Evolutionary conservation across 2,888 invertebrate species (phyloP).

Genomic region (Ceramica pisi): DNA sequence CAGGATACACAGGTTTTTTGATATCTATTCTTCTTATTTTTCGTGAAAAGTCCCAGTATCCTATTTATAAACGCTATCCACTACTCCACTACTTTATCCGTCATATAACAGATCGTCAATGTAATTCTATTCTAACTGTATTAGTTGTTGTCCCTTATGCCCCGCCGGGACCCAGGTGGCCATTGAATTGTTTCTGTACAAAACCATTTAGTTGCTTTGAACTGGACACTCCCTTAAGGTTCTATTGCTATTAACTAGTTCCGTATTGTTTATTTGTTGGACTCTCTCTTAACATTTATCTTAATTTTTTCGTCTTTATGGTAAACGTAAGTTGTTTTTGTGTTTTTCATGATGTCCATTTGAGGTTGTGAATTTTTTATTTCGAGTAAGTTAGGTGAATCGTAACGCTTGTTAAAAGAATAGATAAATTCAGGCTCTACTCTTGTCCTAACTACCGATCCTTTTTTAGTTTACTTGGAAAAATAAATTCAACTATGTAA

Average conservation of each 20-base stretch:
- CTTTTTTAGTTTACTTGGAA: slow-evolving; percentile 6
- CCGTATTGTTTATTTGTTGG: slow-evolving; percentile 68
- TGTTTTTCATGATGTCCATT: slow-evolving; percentile 46
- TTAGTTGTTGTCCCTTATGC: slow-evolving; percentile 67
- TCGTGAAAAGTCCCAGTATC: background rate
- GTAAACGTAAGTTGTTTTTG: slow-evolving; percentile 33
- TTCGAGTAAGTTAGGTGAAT: background rate
- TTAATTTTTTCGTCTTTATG: slow-evolving; percentile 54
- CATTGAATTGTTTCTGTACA: slow-evolving; percentile 75
- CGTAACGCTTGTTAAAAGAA: background rate
- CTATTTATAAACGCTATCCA: slow-evolving; percentile 17
- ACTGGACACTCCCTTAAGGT: slow-evolving; percentile 75
- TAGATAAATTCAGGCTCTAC: background rate
- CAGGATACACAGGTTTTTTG: background rate
- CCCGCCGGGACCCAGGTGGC: slow-evolving; percentile 79
- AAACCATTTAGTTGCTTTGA: slow-evolving; percentile 78
- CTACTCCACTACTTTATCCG: slow-evolving; percentile 23
- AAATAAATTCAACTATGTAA: slow-evolving; percentile 19
- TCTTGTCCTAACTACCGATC: background rate
- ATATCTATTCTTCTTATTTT: background rate
- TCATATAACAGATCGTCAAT: slow-evolving; percentile 55
- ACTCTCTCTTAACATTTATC: slow-evolving; percentile 54
- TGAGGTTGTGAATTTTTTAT: slow-evolving; percentile 16
- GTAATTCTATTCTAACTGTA: slow-evolving; percentile 62
- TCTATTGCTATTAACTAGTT: slow-evolving; percentile 64